phyloP scores from a whole-genome alignment of 2,797 vertebrate species.

The Hozukius guyotensis region DNA sequence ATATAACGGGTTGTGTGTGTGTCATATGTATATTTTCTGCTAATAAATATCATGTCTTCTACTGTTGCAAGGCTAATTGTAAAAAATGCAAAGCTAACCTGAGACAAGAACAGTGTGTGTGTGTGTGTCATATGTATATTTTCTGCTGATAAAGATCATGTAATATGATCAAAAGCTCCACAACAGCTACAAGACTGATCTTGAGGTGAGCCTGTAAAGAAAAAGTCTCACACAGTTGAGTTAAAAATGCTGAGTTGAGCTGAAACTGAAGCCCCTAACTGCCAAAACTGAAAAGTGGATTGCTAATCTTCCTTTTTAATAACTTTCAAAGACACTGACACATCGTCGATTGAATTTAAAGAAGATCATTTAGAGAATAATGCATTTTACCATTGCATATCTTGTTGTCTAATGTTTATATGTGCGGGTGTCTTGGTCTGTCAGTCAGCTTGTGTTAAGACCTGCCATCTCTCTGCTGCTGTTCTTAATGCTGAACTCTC shows the following conservation, averaged over 20 bases:
- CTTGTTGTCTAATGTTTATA: conserved; percentile 29
- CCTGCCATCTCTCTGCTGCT: conserved; percentile 21
- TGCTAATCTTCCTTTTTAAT: background rate
- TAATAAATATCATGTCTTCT: too few relatives aligned
- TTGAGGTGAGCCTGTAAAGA: background rate
- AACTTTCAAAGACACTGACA: background rate
- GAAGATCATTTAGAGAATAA: background rate
- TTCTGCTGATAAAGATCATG: background rate
- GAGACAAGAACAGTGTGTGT: background rate
- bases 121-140: background rate
- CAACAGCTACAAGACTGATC: background rate
- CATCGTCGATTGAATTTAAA: background rate
- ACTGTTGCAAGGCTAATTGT: background rate
- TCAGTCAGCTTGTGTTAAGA: conserved; percentile 40
- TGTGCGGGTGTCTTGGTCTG: background rate
- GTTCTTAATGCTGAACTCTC: conserved; percentile 58
- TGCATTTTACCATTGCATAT: background rate
- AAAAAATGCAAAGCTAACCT: background rate
- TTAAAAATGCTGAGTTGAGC: background rate
- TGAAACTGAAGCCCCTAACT: background rate
- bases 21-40: too few relatives aligned
- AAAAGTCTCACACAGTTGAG: background rate
- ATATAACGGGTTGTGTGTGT: too few relatives aligned
- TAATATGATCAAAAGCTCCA: background rate
- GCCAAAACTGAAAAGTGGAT: background rate